Conservation (phyloP, 2,888 invertebrate species). For the Protonemura montana region DNA sequence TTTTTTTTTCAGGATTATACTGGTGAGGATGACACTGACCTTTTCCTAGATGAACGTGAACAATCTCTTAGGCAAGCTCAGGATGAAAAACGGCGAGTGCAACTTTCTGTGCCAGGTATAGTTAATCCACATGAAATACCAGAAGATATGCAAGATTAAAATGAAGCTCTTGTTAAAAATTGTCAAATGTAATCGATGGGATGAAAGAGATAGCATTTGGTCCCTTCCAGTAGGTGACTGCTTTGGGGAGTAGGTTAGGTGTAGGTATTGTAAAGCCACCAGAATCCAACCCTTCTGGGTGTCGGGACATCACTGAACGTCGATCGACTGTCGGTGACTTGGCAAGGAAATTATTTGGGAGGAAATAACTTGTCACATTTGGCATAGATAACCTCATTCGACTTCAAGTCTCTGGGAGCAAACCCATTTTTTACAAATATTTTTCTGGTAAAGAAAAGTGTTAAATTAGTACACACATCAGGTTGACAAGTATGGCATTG, state of each 20-base stretch:
- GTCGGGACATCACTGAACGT: not conserved
- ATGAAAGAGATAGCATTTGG: not conserved
- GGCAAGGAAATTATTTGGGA: not conserved
- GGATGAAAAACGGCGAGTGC: slow-evolving; percentile 90
- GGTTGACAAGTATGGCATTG: not conserved
- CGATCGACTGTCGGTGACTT: not conserved
- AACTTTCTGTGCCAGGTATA: slow-evolving; percentile 95
- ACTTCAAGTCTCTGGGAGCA: slow-evolving; percentile 5
- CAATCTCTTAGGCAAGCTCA: slow-evolving; percentile 88
- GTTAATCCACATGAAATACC: slow-evolving; percentile 94
- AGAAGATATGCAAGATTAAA: slow-evolving; percentile 89
- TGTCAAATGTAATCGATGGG: not conserved
- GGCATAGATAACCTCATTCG: not conserved
- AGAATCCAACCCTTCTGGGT: not conserved
- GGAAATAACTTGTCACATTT: not conserved
- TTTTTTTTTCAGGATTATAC: slow-evolving; percentile 84
- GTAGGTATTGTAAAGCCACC: not conserved
- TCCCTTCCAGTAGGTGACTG: not conserved
- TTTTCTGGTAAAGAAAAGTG: not conserved
- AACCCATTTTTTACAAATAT: not conserved
- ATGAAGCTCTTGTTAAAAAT: not conserved
- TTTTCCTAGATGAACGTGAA: slow-evolving; percentile 97
- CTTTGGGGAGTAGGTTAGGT: not conserved
- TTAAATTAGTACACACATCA: not conserved
- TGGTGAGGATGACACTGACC: slow-evolving; percentile 96